Conservation (phyloP, 2,888 invertebrate genomes). For the Tupiocoris notatus region DNA sequence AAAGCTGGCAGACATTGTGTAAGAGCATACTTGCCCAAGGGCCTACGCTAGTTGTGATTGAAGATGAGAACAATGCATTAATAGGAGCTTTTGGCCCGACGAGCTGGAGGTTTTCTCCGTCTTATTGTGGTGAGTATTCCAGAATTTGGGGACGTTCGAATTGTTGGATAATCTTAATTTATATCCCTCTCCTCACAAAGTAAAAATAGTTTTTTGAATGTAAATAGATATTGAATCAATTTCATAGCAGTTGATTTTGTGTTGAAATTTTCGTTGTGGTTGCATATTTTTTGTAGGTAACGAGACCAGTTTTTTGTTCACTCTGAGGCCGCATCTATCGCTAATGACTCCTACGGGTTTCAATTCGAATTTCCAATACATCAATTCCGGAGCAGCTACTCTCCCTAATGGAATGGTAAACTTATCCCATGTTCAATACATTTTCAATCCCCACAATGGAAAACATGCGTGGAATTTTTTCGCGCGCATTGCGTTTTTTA, state of each 20-base stretch:
- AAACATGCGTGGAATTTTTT: no score
- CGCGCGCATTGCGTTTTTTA: no score
- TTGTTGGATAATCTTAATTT: background rate
- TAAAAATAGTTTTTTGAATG: no score
- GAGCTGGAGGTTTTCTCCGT: conserved; percentile 43
- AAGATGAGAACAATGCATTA: conserved; percentile 32
- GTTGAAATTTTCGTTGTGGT: no score
- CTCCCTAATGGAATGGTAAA: conserved; percentile 82
- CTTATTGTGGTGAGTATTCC: conserved; percentile 44
- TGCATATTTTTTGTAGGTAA: conserved; percentile 56
- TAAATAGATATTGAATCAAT: no score
- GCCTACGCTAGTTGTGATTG: conserved; percentile 43
- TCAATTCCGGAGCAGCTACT: conserved; percentile 88
- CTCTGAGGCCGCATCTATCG: conserved; percentile 75
- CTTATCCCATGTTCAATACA: no score
- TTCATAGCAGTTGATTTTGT: background rate
- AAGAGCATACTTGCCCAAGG: conserved; percentile 37
- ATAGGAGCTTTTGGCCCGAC: conserved; percentile 42
- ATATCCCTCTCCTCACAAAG: no score
- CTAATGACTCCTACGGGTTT: conserved; percentile 76
- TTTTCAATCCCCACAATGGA: no score
- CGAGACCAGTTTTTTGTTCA: conserved; percentile 77
- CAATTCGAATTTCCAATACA: conserved; percentile 88
- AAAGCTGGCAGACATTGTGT: conserved; percentile 43
- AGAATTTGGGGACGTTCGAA: no score